Base-by-base conservation (phyloP, 2,888 invertebrate genomes). In the Melanotus villosus region DNA sequence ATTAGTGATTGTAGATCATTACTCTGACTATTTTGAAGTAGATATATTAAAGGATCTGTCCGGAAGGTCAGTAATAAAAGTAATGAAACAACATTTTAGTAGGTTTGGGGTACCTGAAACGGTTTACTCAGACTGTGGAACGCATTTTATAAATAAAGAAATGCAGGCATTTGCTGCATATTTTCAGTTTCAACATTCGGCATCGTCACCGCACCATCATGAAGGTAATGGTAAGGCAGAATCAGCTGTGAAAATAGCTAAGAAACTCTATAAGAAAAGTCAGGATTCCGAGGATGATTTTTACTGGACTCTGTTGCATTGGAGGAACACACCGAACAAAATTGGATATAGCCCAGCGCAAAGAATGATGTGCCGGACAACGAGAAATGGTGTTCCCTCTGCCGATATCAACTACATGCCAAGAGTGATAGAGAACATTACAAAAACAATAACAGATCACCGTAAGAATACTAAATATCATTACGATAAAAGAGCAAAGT, bases 1-100 rank as follows among this genome's bases (percentile, higher is more conserved):
- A 36, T 16, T 54, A 30, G n/a, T 32, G 1, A 34, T 52, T 9
- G 52, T 52, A 14, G 30, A 54, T 54, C 36, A 54, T 54, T 54
- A 54, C 10, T 54, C 34, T 1, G 34, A 54, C 10, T 54, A 34
- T 18, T 34, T 32, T 32, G n/a, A 54, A 34, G 12, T 54, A 32
- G 18, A 10, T 2, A 18, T 34, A 7, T 34, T 54, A 54, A 32
- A 18, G n/a, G 32, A 52, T 32, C 16, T 23, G 1, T n/a, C 32
- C 1, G 7, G 2, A 23, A 34, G 1, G 5, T 34, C 52, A n/a
- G 54, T 54, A 1, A 36, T 54, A 18, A 34, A 16, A 34, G 9
- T 32, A n/a, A 7, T 16, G 9, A 54, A 54, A 54, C 21, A 54
- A 16, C 6, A 14, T 6, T 54, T 54, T 18, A 19, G 34, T 18